A percentile compares a stretch with the other conserved stretches of the same genome.
Evolutionary conservation across 2,797 vertebrate species (phyloP).

Genomic region (Nothura maculosa): DNA sequence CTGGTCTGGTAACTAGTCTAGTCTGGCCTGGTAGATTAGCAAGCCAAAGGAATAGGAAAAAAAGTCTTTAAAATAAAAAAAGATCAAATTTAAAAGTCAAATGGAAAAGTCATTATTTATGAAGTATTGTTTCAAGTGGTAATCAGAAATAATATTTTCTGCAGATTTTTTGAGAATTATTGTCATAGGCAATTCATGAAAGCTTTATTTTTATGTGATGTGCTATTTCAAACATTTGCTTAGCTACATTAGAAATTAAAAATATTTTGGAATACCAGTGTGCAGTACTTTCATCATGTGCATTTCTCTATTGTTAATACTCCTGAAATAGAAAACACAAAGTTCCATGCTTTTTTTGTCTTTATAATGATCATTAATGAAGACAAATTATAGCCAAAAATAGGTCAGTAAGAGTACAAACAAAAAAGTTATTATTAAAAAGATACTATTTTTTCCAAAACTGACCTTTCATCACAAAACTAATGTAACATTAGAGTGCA

Average conservation of each 20-base stretch:
- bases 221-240: neutral
- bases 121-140: neutral
- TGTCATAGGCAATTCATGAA: neutral
- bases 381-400: neutral
- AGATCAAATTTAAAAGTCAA: too few species aligned
- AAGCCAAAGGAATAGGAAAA: neutral
- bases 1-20: too few species aligned
- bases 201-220: neutral
- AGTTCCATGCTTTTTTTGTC: neutral
- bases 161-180: neutral
- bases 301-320: neutral
- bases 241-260: neutral
- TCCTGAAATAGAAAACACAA: neutral
- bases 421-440: neutral
- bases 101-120: neutral
- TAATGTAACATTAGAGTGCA: neutral
- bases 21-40: neutral
- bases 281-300: neutral
- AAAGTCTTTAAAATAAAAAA: too few species aligned
- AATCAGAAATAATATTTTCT: neutral
- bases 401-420: neutral
- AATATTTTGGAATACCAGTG: neutral
- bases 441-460: neutral
- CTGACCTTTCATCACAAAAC: neutral
- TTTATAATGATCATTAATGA: neutral